Evolutionary conservation across 2,113 vertebrate genomes (phyloP), one percentile per base, ranked within the genome.

Genomic region (Dromiciops gliroides): DNA sequence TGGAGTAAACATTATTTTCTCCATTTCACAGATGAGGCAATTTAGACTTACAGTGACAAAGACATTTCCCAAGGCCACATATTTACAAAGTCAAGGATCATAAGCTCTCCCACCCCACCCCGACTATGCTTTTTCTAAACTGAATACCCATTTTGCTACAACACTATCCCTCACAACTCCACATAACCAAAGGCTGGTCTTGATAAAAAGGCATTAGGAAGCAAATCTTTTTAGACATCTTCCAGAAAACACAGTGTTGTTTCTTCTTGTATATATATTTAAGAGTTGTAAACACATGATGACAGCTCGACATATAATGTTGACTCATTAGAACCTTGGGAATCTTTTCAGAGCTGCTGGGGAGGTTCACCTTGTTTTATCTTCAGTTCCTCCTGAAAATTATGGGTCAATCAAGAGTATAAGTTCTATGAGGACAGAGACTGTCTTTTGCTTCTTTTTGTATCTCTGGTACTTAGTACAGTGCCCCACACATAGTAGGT

Each of bases 281-380:
- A 93, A 90, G 92, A 50, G 48, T 48, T 96, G 56, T 93, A 75
- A 92, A 48, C 89, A 60, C 90, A 28, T 92, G 53, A 91, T 3
- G 31, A 48, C 48, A 1, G 67, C 89, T 91, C 90, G 90, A 56
- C 22, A 16, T 47, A 67, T 91, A 91, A 93, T 48, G 44, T 93
- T 25, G n/a, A 90, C 90, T 91, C 83, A 83, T 53, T 22, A 3
- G 60, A 95, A 51, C 25, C 12, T 14, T 2, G n/a, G 25, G 9
- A 95, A 50, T 47, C 95, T 90, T 51, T 89, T n/a, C 44, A 92
- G 48, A 67, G 48, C 83, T 94, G 26, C 91, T 51, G 37, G 25
- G 75, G 48, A 48, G 89, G 60, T 93, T 94, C 60, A 93, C 95
- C 51, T 93, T 60, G 51, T 52, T 95, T 95, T 96, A 93, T 91